A percentile compares a stretch with the other conserved stretches of the same genome.
Evolutionary conservation across 1,140 invertebrate genomes (phyloP).

Genomic region (Zelostemma sp.): DNA sequence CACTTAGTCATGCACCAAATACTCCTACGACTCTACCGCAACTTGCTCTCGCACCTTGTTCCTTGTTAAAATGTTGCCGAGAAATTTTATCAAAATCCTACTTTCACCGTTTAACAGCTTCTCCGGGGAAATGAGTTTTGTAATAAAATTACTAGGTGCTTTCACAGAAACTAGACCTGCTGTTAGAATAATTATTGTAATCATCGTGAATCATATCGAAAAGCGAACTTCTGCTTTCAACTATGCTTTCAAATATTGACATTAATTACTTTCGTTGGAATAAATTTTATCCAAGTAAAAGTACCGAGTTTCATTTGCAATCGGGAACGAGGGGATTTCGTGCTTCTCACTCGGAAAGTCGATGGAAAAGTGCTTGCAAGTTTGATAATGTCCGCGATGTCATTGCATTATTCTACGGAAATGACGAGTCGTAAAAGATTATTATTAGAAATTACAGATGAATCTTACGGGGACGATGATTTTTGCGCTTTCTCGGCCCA

Average conservation of each 20-base stretch:
- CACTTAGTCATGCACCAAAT: conserved; percentile 56
- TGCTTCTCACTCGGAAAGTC: too few relatives aligned
- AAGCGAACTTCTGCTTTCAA: too few relatives aligned
- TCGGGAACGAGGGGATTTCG: too few relatives aligned
- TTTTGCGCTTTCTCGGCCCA: conserved; percentile 62
- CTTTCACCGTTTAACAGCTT: conserved; percentile 58
- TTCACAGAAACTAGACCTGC: conserved; percentile 1
- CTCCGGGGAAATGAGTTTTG: conserved; percentile 4
- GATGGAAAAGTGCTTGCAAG: too few relatives aligned
- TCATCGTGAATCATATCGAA: too few relatives aligned
- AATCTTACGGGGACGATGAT: conserved; percentile 43
- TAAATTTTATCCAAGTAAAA: too few relatives aligned
- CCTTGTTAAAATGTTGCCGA: conserved; percentile 4
- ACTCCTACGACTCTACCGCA: conserved; percentile 5
- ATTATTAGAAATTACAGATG: conserved; percentile 29
- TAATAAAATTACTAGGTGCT: conserved; percentile 4
- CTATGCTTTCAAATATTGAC: too few relatives aligned
- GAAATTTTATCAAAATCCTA: conserved; percentile 55
- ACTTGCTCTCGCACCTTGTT: conserved; percentile 14
- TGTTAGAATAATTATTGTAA: background rate
- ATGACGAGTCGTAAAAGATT: conserved; percentile 20
- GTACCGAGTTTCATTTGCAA: too few relatives aligned
- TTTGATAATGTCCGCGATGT: too few relatives aligned
- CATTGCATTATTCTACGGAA: conserved; percentile 7
- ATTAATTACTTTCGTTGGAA: too few relatives aligned